Evolutionary conservation across 2,797 vertebrate genomes (phyloP), one percentile per base, ranked within the genome.

Genomic region (Pseudochirops corinnae): DNA sequence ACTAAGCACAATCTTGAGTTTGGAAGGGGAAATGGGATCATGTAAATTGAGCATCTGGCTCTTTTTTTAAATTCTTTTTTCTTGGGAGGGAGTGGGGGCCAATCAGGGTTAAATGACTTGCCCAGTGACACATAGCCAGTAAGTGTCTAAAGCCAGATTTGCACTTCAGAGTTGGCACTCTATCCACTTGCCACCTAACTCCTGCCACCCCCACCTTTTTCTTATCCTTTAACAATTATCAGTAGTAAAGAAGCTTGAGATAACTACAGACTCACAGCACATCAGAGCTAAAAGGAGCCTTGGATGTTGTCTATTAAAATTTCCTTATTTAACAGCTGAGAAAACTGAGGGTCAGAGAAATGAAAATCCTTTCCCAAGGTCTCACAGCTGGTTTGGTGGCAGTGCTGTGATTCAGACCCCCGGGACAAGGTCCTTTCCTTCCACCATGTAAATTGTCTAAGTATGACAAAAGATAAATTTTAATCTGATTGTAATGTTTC

Each of bases 371-470:
- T 46, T 58, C 55, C 82, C 39, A 33, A 1, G 5, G n/a, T 82
- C 92, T 39, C 92, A 92, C 46, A 93, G 33, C 39, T 91, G 10
- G 56, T 33, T 93, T 67, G 67, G 62, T 92, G 56, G 90, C n/a
- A 92, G 90, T 67, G 29, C 55, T n/a, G 50, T 56, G 39, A n/a
- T 7, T 28, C 4, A 28, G 87, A 82, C 53, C 67, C 90, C 31
- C n/a, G 31, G 31, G 31, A 56, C 50, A 92, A 4, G 93, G 18
- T 46, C 55, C 50, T 92, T 74, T n/a, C 53, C 21, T 53, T 56
- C 74, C 0, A n/a, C 21, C 55, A 90, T 0, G 31, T 26, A 53
- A 1, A 2, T 56, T 31, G 53, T 0, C 5, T 11, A 93, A 95
- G 46, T 11, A 39, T 55, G n/a, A 82, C 39, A 50, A 90, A 55